These are phyloP conservation scores for Eolophus roseicapilla DNA, from an alignment of 2,113 vertebrate genomes.

Conservation along the genomic window DNA sequence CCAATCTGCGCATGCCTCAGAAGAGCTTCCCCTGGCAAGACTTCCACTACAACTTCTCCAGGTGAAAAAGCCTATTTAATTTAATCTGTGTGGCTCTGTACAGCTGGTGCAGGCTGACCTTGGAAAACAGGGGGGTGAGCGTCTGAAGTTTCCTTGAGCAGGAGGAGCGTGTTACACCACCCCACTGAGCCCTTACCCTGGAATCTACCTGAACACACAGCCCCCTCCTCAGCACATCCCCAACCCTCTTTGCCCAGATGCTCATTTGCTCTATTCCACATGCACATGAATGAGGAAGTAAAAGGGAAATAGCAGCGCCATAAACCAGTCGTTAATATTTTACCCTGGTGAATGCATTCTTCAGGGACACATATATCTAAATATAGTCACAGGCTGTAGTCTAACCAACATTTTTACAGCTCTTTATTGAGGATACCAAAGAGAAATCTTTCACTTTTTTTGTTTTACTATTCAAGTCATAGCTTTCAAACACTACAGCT, in stretches of 20 bases:
- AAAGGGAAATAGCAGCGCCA: neutral
- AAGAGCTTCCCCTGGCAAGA: neutral
- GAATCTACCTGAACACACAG: neutral
- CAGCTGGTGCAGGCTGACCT: accelerated
- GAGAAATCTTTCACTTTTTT: neutral
- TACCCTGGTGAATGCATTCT: neutral
- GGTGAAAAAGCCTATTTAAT: neutral
- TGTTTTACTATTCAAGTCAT: neutral
- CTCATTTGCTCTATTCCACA: neutral
- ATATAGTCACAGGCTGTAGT: neutral
- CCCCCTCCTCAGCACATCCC: neutral
- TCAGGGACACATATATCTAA: neutral
- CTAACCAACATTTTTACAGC: neutral
- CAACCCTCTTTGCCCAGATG: accelerated
- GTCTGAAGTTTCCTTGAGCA: neutral
- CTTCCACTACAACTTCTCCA: neutral
- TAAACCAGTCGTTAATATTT: neutral
- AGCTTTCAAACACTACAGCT: neutral
- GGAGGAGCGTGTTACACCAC: neutral
- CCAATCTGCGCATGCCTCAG: neutral
- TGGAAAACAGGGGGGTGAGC: neutral
- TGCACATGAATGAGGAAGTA: neutral
- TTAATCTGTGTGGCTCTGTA: neutral
- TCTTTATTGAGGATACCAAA: neutral
- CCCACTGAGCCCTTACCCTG: neutral